Evolutionary conservation across 2,113 vertebrate species (phyloP), one percentile per base, ranked within the genome.

Genomic region (Trematocara stigmaticum): DNA sequence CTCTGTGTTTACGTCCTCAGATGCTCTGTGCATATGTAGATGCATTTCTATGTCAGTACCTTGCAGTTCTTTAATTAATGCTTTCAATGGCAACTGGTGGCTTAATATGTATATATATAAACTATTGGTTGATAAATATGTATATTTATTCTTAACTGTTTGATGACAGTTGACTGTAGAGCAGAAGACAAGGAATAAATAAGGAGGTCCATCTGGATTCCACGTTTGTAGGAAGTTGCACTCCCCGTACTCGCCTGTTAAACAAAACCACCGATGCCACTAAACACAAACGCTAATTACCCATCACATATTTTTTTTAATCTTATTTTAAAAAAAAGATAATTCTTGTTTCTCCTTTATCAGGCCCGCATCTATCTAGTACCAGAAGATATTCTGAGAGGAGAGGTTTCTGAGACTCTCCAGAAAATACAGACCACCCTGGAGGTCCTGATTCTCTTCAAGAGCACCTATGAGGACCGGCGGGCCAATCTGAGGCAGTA

Each of bases 351-450:
- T 66, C 12, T 84, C 47, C 16, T 23, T 47, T 20, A 49, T 69
- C 82, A 99, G 98, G 97, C 98, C 1, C 89, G 83, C 26, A 7
- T 29, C 20, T 98, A 96, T 88, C 92, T 99, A 7, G 95, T 82
- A 84, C 96, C 97, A 26, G 98, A 98, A 34, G 98, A 99, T 10
- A 82, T 99, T 29, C 93, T 99, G 92, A 98, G 94, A 93, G 97
- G 95, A 18, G 99, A 99, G 31, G 18, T 94, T 11, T 94, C 96
- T 13, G 98, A 99, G 85, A 97, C 96, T 90, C 93, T 97, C 88
- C 82, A 86, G 55, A 98, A 95, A 87, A 96, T 99, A 47, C 95
- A 95, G 7, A 94, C 87, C 0, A 95, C 94, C 42, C 20, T 96
- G 10, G 94, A 97, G 26, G 94, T 96, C 81, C 91, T 99, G 69